phyloP scores from a whole-genome alignment of 2,888 invertebrate genomes.

The Volucella bombylans region DNA sequence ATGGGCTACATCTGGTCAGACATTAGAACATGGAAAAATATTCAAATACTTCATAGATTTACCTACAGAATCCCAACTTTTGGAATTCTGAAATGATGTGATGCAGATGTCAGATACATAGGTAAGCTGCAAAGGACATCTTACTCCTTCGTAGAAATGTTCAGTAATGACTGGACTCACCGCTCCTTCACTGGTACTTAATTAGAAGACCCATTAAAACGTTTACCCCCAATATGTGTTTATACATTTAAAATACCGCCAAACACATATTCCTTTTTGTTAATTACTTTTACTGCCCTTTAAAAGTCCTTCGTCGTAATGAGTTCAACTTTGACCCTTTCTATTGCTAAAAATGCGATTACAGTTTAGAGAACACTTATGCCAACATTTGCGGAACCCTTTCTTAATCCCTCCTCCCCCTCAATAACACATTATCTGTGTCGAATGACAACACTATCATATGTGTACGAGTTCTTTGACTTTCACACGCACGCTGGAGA shows the following conservation, averaged over 20 bases:
- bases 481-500: slow-evolving; percentile 8
- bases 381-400: slow-evolving; percentile 36
- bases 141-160: no score
- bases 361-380: slow-evolving; percentile 59
- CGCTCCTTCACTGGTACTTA: no score
- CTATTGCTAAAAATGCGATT: slow-evolving; percentile 28
- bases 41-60: no score
- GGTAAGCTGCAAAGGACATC: no score
- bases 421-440: slow-evolving; percentile 56
- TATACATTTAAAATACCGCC: neutral
- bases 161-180: no score
- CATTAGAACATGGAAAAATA: no score
- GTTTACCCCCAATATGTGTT: no score
- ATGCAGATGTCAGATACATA: no score
- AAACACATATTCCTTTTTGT: neutral
- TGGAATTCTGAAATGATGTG: no score
- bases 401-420: slow-evolving; percentile 34
- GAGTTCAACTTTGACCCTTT: neutral
- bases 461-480: neutral
- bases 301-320: slow-evolving; percentile 6
- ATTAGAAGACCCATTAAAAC: no score
- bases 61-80: no score
- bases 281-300: slow-evolving; percentile 40
- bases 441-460: slow-evolving; percentile 32
- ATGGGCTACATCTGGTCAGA: no score